These are phyloP conservation scores for Toxotes lorentzi DNA, from an alignment of 2,797 vertebrate species.

Conservation along the genomic window DNA sequence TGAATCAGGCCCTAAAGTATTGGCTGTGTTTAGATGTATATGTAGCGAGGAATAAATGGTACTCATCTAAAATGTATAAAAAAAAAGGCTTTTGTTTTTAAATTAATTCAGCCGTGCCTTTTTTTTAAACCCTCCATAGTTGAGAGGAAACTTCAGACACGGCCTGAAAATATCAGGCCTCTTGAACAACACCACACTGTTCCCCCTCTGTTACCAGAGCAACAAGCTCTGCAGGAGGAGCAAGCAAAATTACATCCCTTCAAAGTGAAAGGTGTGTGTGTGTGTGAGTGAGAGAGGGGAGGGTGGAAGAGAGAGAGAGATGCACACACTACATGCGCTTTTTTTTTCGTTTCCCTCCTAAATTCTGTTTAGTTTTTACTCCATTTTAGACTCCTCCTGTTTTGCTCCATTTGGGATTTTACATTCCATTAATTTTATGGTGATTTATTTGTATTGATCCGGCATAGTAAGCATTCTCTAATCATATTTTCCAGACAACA, in stretches of 20 bases:
- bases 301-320: neutral
- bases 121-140: slow-evolving; percentile 43
- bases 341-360: neutral
- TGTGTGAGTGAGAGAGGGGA: neutral
- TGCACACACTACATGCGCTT: slow-evolving; percentile 18
- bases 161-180: slow-evolving; percentile 78
- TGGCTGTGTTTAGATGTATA: neutral
- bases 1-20: neutral
- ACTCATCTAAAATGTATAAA: slow-evolving; percentile 17
- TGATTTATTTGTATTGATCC: slow-evolving; percentile 47
- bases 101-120: slow-evolving; percentile 45
- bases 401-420: slow-evolving; percentile 42
- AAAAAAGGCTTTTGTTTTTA: slow-evolving; percentile 28
- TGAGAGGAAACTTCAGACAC: slow-evolving; percentile 70
- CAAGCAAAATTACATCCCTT: slow-evolving; percentile 71
- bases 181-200: slow-evolving; percentile 69
- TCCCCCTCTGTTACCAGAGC: slow-evolving; percentile 77
- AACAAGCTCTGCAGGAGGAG: slow-evolving; percentile 73
- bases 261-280: slow-evolving; percentile 59
- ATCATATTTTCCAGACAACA: slow-evolving; percentile 50
- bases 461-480: slow-evolving; percentile 25
- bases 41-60: slow-evolving; percentile 1
- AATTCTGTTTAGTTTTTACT: slow-evolving; percentile 23
- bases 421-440: slow-evolving; percentile 41
- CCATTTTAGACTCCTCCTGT: slow-evolving; percentile 26